A percentile compares a stretch with the other conserved stretches of the same genome.
phyloP scores from a whole-genome alignment of 2,113 vertebrate species.

The Leucopternis melanops region DNA sequence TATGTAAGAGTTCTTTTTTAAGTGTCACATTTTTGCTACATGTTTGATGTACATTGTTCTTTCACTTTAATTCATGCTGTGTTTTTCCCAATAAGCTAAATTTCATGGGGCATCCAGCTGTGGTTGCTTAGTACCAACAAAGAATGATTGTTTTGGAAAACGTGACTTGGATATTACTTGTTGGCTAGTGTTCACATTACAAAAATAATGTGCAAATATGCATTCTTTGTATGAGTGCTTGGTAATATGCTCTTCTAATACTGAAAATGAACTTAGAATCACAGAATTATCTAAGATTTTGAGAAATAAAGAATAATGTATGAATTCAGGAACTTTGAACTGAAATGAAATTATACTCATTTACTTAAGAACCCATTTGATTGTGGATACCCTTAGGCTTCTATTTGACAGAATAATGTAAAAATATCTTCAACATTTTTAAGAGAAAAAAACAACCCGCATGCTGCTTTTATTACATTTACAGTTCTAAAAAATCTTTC shows the following conservation, averaged over 20 bases:
- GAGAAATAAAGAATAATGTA: not conserved
- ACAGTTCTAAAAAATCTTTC: not conserved
- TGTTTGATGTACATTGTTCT: conserved; percentile 38
- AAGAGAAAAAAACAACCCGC: rapidly evolving
- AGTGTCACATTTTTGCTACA: conserved; percentile 25
- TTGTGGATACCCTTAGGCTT: not conserved
- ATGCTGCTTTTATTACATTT: not conserved
- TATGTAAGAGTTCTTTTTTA: not conserved
- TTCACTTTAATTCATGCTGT: conserved; percentile 48
- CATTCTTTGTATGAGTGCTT: not conserved
- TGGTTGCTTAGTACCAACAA: conserved; percentile 35
- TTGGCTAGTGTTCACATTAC: not conserved
- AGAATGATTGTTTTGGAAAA: conserved; percentile 40
- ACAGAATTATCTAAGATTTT: not conserved
- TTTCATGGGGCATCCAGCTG: conserved; percentile 59
- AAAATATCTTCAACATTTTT: not conserved
- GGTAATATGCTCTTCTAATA: not conserved
- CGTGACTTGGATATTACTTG: conserved; percentile 10
- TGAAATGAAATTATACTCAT: not conserved
- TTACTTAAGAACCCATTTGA: not conserved
- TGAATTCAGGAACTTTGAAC: not conserved
- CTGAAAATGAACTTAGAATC: not conserved
- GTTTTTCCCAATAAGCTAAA: conserved; percentile 59
- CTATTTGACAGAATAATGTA: not conserved
- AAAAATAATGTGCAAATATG: not conserved